Evolutionary conservation across 2,888 invertebrate genomes (phyloP).

Genomic region (Drosophila greeni): DNA sequence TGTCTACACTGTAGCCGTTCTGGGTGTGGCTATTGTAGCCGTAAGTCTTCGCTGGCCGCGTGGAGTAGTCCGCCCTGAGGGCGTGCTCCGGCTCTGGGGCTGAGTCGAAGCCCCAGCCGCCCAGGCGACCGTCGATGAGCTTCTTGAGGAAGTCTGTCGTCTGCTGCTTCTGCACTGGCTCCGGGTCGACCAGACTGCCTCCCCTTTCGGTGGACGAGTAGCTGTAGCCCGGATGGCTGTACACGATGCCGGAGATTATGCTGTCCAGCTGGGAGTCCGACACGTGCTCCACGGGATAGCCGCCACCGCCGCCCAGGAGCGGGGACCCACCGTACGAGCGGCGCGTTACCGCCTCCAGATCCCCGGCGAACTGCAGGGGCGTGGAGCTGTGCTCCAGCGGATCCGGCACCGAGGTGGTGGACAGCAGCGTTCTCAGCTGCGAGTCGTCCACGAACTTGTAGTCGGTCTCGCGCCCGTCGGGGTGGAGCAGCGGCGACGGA

Average conservation of each 20-base stretch:
- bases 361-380: slow-evolving; percentile 64
- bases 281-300: slow-evolving; percentile 59
- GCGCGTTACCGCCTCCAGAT: slow-evolving; percentile 45
- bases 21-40: slow-evolving; percentile 61
- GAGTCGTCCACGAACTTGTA: slow-evolving; percentile 74
- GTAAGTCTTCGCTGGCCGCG: slow-evolving; percentile 53
- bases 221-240: slow-evolving; percentile 72
- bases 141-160: slow-evolving; percentile 70
- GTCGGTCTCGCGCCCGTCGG: slow-evolving; percentile 48
- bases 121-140: slow-evolving; percentile 66
- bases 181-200: slow-evolving; percentile 67
- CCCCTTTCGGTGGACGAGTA: slow-evolving; percentile 49
- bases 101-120: slow-evolving; percentile 63
- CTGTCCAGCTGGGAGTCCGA: slow-evolving; percentile 69
- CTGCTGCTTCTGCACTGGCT: slow-evolving; percentile 63
- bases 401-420: slow-evolving; percentile 66
- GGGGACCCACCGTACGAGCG: neutral
- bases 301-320: slow-evolving; percentile 37
- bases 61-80: slow-evolving; percentile 49
- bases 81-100: slow-evolving; percentile 50
- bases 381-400: slow-evolving; percentile 52
- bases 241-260: slow-evolving; percentile 72
- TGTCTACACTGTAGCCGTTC: slow-evolving; percentile 59
- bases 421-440: slow-evolving; percentile 60
- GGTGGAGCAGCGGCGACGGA: slow-evolving; percentile 53